These are phyloP conservation scores for Microtus ochrogaster DNA, from an alignment of 2,113 vertebrate genomes.

Conservation along the genomic window DNA sequence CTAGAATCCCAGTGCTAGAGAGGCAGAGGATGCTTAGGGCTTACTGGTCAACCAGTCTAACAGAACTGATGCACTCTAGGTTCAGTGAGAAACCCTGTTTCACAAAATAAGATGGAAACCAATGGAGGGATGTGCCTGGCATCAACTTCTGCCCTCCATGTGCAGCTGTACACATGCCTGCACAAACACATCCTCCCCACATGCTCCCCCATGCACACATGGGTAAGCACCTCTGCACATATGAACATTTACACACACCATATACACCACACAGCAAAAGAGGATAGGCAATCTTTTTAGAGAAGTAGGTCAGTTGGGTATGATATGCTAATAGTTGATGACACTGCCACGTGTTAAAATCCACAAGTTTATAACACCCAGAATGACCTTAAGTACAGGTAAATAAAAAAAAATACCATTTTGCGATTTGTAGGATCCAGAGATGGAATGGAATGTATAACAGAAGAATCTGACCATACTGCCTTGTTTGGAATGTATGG, in stretches of 20 bases:
- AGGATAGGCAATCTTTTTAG: background rate
- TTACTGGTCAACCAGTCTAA: background rate
- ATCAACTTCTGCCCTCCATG: background rate
- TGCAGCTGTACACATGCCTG: background rate
- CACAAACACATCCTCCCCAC: background rate
- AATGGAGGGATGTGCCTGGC: background rate
- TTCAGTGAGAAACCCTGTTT: background rate
- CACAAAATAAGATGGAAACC: background rate
- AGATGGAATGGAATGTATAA: background rate
- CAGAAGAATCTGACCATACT: background rate
- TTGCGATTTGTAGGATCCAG: background rate
- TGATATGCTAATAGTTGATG: background rate
- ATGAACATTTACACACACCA: background rate
- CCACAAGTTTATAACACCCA: background rate
- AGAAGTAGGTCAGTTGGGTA: background rate
- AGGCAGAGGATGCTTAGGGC: background rate
- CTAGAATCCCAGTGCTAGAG: background rate
- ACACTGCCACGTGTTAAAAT: background rate
- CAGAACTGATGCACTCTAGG: background rate
- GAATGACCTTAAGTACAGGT: background rate
- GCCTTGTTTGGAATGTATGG: background rate
- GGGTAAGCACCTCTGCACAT: background rate
- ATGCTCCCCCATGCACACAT: background rate
- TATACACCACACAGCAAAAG: background rate
- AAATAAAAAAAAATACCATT: slow-evolving; percentile 23